Evolutionary conservation across 2,888 invertebrate species (phyloP), one percentile per base, ranked within the genome.

Genomic region (Schizotus pectinicornis): DNA sequence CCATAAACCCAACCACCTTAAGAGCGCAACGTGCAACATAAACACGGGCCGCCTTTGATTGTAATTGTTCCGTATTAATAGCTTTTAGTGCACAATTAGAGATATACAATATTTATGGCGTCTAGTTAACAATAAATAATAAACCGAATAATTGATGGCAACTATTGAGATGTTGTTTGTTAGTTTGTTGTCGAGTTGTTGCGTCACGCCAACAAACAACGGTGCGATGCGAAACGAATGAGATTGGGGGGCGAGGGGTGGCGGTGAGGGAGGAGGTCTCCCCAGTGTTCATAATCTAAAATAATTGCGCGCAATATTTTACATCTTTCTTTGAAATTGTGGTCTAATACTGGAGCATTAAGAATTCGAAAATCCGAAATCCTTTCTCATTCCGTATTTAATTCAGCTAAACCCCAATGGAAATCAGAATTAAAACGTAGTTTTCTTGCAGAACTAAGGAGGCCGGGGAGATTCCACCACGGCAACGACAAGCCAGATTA

Each of bases 381-480:
- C 77, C 76, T 77, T 77, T 78, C 77, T 77, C 77, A 73, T 77
- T 76, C 72, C 76, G 73, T 73, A 72, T 75, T 79, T 78, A 77
- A 78, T 77, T 77, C 78, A 69, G 71, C 69, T 71, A 75, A 77
- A 75, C 75, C 79, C 77, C 79, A 74, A 74, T 74, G 78, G 79
- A 79, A 79, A 79, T 79, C 78, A 79, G 76, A 78, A 79, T 79
- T 79, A 79, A 79, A 79, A 78, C 77, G 77, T 75, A 76, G 76
- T 77, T 77, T 77, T 76, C 76, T 75, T 74, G 73, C 67, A 70
- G 70, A 67, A 66, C 67, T 51, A 56, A 46, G 55, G 46, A 47
- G 43, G 47, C 9, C 7, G 34, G 51, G 13, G 39, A 48, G 22
- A 61, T 64, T 68, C 71, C 67, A 65, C 68, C 68, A 67, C 58